These are phyloP conservation scores for Mimachlamys varia DNA, from an alignment of 2,888 invertebrate genomes.

Conservation along the genomic window DNA sequence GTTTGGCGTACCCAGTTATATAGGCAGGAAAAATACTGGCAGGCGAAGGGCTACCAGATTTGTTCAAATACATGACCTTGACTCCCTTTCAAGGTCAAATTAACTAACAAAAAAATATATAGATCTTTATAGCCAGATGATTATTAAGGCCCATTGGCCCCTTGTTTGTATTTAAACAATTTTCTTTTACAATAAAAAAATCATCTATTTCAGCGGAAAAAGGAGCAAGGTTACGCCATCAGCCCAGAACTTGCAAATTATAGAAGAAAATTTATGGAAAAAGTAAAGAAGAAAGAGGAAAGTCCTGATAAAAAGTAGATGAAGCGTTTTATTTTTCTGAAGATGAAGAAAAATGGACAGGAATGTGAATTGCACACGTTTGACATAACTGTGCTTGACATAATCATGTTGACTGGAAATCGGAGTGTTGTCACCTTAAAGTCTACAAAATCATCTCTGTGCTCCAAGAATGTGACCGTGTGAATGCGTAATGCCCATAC, in stretches of 20 bases:
- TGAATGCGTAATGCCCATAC: too few species aligned
- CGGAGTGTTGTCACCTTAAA: neutral
- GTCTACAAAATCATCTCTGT: neutral
- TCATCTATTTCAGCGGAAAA: neutral
- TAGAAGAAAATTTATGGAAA: slow-evolving; percentile 10
- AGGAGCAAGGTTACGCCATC: neutral
- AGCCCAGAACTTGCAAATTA: neutral
- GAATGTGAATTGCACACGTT: neutral
- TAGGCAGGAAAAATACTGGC: too few species aligned
- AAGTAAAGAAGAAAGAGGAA: neutral
- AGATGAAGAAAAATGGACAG: neutral
- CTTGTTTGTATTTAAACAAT: too few species aligned
- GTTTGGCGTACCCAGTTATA: too few species aligned
- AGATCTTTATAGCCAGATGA: too few species aligned
- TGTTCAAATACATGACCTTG: too few species aligned
- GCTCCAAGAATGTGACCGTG: too few species aligned
- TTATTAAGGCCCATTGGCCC: too few species aligned
- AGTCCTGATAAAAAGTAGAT: neutral
- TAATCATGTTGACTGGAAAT: neutral
- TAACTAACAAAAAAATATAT: too few species aligned
- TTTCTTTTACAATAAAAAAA: too few species aligned
- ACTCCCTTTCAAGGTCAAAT: too few species aligned
- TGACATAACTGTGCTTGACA: neutral
- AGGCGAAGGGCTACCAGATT: too few species aligned
- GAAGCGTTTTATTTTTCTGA: neutral